Conservation (phyloP, 1,140 invertebrate species). For the Arion vulgaris region DNA sequence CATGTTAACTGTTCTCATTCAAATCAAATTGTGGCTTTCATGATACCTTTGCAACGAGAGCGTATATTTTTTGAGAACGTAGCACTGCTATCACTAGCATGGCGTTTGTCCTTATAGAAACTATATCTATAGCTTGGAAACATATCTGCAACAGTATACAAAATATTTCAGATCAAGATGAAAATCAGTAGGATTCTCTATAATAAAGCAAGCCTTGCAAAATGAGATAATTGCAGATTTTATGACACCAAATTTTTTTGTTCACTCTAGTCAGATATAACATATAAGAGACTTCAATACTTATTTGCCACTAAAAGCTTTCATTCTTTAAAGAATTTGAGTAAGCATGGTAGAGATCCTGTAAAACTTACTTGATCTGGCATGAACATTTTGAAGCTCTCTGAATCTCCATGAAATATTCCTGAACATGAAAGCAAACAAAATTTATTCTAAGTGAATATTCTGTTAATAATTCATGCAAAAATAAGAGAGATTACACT, state of each 20-base stretch:
- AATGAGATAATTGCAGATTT: too few species aligned
- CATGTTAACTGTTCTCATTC: slow-evolving; percentile 1
- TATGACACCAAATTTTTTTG: too few species aligned
- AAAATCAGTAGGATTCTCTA: too few species aligned
- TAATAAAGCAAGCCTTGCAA: too few species aligned
- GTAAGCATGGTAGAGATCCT: too few species aligned
- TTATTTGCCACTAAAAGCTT: too few species aligned
- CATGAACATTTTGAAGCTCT: slow-evolving; percentile 30
- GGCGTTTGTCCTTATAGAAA: slow-evolving; percentile 62
- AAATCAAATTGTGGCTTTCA: not conserved
- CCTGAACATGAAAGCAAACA: slow-evolving; percentile 21
- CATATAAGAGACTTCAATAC: too few species aligned
- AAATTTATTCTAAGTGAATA: too few species aligned
- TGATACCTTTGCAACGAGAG: slow-evolving; percentile 29
- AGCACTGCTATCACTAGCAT: slow-evolving; percentile 63
- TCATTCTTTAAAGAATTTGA: too few species aligned
- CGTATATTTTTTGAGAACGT: slow-evolving; percentile 37
- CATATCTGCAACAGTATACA: slow-evolving; percentile 42
- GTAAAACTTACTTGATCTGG: slow-evolving; percentile 35
- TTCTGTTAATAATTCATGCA: too few species aligned
- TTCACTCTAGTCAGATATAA: too few species aligned
- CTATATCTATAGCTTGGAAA: slow-evolving; percentile 46
- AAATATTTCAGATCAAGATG: not conserved
- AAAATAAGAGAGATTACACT: too few species aligned
- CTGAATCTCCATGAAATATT: slow-evolving; percentile 31